Percentiles rank a stretch among this genome's conserved stretches.
Conservation (phyloP, 2,113 vertebrate species). For the Stercorarius parasiticus region DNA sequence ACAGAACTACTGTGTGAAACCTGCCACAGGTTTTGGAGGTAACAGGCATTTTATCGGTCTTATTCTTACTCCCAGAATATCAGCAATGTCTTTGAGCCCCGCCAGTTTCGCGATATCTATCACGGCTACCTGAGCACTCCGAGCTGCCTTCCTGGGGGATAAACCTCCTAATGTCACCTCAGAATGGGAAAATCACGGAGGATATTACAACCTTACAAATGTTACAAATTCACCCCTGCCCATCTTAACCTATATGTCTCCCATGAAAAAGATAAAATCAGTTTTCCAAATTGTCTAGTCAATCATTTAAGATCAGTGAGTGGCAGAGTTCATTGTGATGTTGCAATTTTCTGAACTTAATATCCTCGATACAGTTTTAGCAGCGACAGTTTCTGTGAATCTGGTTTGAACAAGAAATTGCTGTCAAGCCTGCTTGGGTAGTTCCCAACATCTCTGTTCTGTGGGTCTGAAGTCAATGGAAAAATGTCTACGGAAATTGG, state of each 20-base stretch:
- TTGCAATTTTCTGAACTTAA: neutral
- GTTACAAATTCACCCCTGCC: neutral
- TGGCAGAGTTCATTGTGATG: neutral
- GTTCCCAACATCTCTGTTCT: neutral
- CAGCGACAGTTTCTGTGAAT: neutral
- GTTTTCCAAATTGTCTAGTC: neutral
- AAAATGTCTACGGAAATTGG: neutral
- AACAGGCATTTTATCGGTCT: neutral
- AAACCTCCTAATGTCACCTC: neutral
- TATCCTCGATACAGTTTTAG: neutral
- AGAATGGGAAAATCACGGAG: neutral
- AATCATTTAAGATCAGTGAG: neutral
- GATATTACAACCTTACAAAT: neutral
- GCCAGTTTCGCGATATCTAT: neutral
- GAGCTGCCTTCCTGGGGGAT: neutral
- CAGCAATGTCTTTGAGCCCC: neutral
- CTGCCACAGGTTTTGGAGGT: neutral
- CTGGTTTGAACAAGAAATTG: neutral
- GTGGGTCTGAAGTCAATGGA: neutral
- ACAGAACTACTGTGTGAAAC: neutral
- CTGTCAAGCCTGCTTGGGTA: neutral
- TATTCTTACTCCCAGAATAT: neutral
- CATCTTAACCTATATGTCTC: neutral
- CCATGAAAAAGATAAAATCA: neutral
- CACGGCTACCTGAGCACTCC: neutral